These are phyloP conservation scores for Varroa destructor DNA, from an alignment of 1,140 invertebrate species.

Conservation along the genomic window DNA sequence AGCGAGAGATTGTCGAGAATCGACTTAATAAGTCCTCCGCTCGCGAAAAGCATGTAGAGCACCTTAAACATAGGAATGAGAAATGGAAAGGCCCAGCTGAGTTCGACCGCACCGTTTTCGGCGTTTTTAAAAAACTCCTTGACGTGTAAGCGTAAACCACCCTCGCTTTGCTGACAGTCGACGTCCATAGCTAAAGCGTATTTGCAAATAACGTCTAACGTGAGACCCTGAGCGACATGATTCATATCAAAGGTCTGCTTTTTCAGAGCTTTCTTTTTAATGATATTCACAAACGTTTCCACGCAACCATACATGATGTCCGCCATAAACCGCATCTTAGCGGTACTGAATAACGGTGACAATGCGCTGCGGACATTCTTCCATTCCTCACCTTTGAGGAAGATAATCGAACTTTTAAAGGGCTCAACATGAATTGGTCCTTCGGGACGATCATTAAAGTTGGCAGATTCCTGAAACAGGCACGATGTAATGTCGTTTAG, in stretches of 20 bases:
- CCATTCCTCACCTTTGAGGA: slow-evolving; percentile 41
- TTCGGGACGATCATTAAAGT: slow-evolving; percentile 38
- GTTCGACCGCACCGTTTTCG: slow-evolving; percentile 36
- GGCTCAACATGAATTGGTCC: slow-evolving; percentile 38
- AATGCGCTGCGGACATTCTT: slow-evolving; percentile 44
- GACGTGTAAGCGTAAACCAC: slow-evolving; percentile 40
- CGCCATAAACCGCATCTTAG: slow-evolving; percentile 44
- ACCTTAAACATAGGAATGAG: slow-evolving; percentile 36
- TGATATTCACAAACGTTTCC: slow-evolving; percentile 35
- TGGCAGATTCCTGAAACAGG: slow-evolving; percentile 37
- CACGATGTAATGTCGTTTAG: neutral
- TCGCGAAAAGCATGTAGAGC: slow-evolving; percentile 37
- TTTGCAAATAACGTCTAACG: slow-evolving; percentile 44
- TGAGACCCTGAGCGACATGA: slow-evolving; percentile 43
- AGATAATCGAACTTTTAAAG: slow-evolving; percentile 37
- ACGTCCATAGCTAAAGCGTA: slow-evolving; percentile 44
- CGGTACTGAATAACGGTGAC: slow-evolving; percentile 45
- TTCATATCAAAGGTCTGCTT: slow-evolving; percentile 38
- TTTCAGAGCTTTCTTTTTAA: slow-evolving; percentile 32
- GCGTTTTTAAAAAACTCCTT: slow-evolving; percentile 40
- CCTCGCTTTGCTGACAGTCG: slow-evolving; percentile 42
- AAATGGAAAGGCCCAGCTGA: slow-evolving; percentile 39
- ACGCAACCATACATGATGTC: slow-evolving; percentile 39
- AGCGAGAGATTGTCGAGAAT: slow-evolving; percentile 38
- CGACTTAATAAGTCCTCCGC: slow-evolving; percentile 38